Base-by-base conservation (phyloP, 2,797 vertebrate genomes). In the Babyrousa celebensis region DNA sequence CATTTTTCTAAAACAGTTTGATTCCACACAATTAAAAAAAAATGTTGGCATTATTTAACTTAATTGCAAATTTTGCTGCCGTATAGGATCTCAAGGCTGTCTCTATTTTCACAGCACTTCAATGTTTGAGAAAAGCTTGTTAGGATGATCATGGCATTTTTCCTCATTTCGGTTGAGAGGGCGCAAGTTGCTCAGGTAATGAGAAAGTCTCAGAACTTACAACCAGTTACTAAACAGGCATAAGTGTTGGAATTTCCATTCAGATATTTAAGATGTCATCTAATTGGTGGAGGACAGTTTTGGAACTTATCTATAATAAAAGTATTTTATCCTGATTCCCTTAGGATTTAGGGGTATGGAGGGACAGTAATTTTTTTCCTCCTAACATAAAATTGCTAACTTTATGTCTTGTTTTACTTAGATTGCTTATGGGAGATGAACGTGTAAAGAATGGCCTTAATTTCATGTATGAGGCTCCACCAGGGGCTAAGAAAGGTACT, bases 381-480 rank as follows among this genome's bases (percentile, higher is more conserved):
- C 65, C 21, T 27, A 3, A 20, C 27, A 16, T 93, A 15, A 95
- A 94, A 97, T 63, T 52, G 1, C 48, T 32, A n/a, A 94, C 68
- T 88, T 95, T 94, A 96, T 95, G 29, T 92, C 32, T 58, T 91
- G 62, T 97, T 74, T 95, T 87, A 7, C 97, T 91, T 96, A 99
- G 99, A 95, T 97, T 99, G 97, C 99, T 99, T 98, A 99, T 99
- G 99, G 99, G 99, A 72, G 99, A 99, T 99, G 99, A 99, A 95
- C 99, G 99, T 96, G 99, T 99, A 90, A 99, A 99, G 98, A 99
- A 99, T 98, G 99, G 99, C 82, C 99, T 99, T 80, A 99, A 99
- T 98, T 99, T 99, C 97, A 99, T 99, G 99, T 99, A 99, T 75
- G 99, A 99, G 96, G 99, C 99, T 95, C 99, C 99, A 97, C 99